Conservation (phyloP, 1,140 invertebrate genomes). For the Frieseomelitta varia region DNA sequence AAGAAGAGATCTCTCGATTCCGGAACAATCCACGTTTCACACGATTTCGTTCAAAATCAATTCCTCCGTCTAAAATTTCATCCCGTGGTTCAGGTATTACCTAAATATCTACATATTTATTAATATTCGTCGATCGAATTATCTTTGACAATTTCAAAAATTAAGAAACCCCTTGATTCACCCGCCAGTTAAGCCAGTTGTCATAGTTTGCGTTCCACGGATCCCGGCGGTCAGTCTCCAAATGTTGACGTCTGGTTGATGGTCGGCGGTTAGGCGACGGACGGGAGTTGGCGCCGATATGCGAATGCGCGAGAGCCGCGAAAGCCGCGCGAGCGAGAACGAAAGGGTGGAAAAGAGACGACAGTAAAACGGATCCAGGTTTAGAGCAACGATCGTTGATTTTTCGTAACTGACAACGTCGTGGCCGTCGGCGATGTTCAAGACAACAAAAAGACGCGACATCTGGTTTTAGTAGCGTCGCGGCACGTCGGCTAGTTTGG, state of each 20-base stretch:
- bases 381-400: constrained; percentile 38
- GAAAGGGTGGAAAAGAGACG: constrained; percentile 13
- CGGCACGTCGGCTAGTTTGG: constrained; percentile 69
- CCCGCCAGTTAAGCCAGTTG: background rate
- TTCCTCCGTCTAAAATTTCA: background rate
- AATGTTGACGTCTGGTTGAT: background rate
- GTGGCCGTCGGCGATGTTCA: background rate
- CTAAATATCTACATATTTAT: too few species aligned
- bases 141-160: background rate
- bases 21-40: too few species aligned
- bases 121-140: background rate
- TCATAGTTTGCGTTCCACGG: background rate
- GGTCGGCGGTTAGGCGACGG: background rate
- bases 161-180: accelerated
- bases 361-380: constrained; percentile 39
- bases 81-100: too few species aligned
- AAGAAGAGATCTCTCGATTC: background rate
- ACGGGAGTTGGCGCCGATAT: constrained; percentile 8
- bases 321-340: background rate
- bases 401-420: constrained; percentile 27
- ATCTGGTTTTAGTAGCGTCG: constrained; percentile 75
- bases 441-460: background rate
- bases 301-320: constrained; percentile 24
- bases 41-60: background rate
- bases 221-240: background rate